These are phyloP conservation scores for Xiphophorus hellerii DNA, from an alignment of 2,113 vertebrate species.

Conservation along the genomic window DNA sequence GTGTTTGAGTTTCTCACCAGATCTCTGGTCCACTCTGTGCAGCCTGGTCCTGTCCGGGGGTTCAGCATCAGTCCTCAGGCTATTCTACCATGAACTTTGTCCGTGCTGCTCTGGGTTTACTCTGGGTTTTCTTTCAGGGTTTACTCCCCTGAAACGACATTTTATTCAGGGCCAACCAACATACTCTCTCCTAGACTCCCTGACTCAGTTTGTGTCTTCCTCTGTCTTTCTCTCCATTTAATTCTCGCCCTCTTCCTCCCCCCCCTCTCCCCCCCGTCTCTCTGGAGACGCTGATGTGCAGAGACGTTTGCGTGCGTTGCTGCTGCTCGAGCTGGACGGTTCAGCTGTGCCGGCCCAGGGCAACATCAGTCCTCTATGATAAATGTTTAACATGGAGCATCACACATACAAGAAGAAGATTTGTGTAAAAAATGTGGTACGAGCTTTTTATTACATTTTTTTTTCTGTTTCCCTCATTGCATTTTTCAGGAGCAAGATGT, in stretches of 20 bases:
- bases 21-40: background rate
- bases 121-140: too few relatives aligned
- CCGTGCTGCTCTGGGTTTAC: constrained; percentile 22
- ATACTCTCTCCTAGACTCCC: constrained; percentile 13
- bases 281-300: constrained; percentile 51
- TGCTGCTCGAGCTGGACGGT: constrained; percentile 50
- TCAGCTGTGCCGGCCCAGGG: constrained; percentile 28
- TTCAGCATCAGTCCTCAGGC: background rate
- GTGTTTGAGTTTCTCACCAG: background rate
- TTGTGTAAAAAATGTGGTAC: constrained; percentile 7
- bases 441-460: background rate
- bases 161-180: constrained; percentile 28
- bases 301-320: constrained; percentile 67
- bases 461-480: background rate
- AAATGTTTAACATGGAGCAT: constrained; percentile 6
- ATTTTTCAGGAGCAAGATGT: constrained; percentile 4
- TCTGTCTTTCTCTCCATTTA: constrained; percentile 7
- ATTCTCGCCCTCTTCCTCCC: background rate
- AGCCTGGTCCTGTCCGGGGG: background rate
- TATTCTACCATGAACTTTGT: constrained; percentile 2
- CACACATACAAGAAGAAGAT: constrained; percentile 2
- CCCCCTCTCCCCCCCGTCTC: background rate
- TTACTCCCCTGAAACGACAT: constrained; percentile 41
- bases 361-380: constrained; percentile 16
- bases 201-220: constrained; percentile 2